Evolutionary conservation across 2,113 vertebrate genomes (phyloP), one percentile per base, ranked within the genome.

Genomic region (Ornithorhynchus anatinus): DNA sequence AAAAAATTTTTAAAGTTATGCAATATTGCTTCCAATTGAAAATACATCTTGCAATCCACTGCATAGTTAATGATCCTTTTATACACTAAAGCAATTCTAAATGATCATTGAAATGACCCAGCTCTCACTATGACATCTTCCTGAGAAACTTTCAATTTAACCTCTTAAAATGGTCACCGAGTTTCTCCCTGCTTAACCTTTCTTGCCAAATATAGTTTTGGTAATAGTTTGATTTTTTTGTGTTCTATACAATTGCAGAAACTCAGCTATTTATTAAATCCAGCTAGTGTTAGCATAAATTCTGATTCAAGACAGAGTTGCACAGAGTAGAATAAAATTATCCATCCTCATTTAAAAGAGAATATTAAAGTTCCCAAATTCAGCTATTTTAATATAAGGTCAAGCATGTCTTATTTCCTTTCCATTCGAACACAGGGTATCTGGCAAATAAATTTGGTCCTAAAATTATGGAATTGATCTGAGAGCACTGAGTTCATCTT

Each of bases 81-180:
- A 39, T 38, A 23, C 22, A 36, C 39, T 19, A 47, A 81, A 27
- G 9, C 42, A 25, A 31, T 36, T n/a, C 35, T 25, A 22, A 50
- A 2, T 2, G 0, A 23, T 39, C 10, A 8, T 0, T 0, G 42
- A 7, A 10, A 62, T 23, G 29, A 42, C 22, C 25, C 47, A 48
- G n/a, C n/a, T 42, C 54, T 44, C 40, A 14, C n/a, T 44, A 31
- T 50, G 23, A 25, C 17, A 6, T 40, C n/a, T 7, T 4, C 63
- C 9, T 42, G 7, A 47, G 15, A 47, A 51, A 33, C 23, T n/a
- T 27, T 15, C 0, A 0, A 67, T 45, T 77, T 67, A 39, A 63
- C 48, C 25, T 47, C 13, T 45, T 66, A 17, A 50, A 60, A 79
- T 52, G 31, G 27, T 58, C 19, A 32, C 25, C 27, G 59, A 52